A percentile compares a stretch with the other conserved stretches of the same genome.
These are phyloP conservation scores for Aphis gossypii DNA, from an alignment of 1,140 invertebrate genomes.

Conservation along the genomic window DNA sequence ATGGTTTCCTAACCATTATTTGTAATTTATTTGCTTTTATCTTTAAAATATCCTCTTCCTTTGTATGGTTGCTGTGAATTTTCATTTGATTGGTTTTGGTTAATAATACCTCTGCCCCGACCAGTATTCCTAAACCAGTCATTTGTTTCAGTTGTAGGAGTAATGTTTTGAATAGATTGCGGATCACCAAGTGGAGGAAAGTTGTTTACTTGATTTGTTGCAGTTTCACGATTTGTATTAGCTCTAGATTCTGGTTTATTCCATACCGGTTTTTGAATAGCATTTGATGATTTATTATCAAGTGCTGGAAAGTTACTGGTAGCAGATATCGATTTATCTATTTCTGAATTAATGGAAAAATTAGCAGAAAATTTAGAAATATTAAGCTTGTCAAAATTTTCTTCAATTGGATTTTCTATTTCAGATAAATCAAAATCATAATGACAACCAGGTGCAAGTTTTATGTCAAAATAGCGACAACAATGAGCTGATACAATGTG, in stretches of 20 bases:
- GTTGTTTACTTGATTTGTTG: background rate
- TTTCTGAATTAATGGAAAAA: background rate
- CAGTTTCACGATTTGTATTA: background rate
- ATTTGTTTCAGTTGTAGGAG: background rate
- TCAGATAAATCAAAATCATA: conserved; percentile 24
- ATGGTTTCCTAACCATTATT: background rate
- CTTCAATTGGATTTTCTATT: background rate
- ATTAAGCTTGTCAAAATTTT: background rate
- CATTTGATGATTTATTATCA: background rate
- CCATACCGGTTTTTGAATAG: background rate
- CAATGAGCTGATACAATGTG: conserved; percentile 45
- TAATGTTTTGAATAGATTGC: too few species aligned
- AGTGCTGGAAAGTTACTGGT: background rate
- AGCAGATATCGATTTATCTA: background rate
- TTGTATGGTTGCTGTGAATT: background rate
- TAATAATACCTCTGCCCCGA: background rate
- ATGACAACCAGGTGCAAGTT: conserved; percentile 23
- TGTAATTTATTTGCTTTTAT: background rate
- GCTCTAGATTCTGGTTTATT: background rate
- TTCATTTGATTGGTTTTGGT: background rate
- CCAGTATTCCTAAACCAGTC: background rate
- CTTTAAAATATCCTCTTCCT: background rate
- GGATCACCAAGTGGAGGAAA: background rate
- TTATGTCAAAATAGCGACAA: conserved; percentile 29
- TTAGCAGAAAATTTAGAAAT: background rate